phyloP scores from a whole-genome alignment of 1,140 invertebrate genomes.

The Apis florea region DNA sequence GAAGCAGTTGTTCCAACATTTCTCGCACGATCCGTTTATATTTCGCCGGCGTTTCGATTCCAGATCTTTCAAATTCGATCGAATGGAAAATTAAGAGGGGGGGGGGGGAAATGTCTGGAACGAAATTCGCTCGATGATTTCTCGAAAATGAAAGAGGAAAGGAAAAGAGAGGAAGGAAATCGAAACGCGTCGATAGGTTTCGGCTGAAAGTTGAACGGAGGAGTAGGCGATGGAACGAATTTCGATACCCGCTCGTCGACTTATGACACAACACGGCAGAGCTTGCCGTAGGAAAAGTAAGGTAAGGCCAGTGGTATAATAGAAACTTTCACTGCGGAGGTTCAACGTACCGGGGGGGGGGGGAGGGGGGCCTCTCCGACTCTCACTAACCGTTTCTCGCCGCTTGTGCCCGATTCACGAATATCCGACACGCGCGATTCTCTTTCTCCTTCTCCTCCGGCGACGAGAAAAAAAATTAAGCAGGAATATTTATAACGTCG shows the following conservation, averaged over 20 bases:
- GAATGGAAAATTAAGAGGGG: too few relatives aligned
- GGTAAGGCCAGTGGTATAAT: conserved; percentile 81
- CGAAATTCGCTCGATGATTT: too few relatives aligned
- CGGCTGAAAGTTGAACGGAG: neutral
- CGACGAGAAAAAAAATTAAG: conserved; percentile 42
- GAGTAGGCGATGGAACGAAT: conserved; percentile 42
- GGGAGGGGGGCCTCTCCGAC: conserved; percentile 66
- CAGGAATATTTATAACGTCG: conserved; percentile 22
- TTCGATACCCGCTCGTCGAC: conserved; percentile 53
- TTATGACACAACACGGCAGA: conserved; percentile 79
- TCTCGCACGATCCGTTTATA: too few relatives aligned
- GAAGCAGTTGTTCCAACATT: too few relatives aligned
- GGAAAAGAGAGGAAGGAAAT: too few relatives aligned
- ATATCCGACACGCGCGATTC: conserved; percentile 44
- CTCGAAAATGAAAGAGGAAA: too few relatives aligned
- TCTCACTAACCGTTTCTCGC: conserved; percentile 76
- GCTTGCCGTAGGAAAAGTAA: conserved; percentile 80
- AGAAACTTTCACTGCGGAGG: conserved; percentile 81
- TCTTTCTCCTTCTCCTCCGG: neutral
- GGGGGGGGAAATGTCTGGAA: too few relatives aligned
- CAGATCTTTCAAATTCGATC: too few relatives aligned
- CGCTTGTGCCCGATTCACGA: conserved; percentile 42
- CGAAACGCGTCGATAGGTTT: neutral
- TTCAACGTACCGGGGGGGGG: conserved; percentile 80
- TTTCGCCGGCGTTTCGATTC: too few relatives aligned